These are phyloP conservation scores for Clytia hemisphaerica DNA, from an alignment of 30 jellyfish, hydroid and myxozoan species.

Conservation along the genomic window DNA sequence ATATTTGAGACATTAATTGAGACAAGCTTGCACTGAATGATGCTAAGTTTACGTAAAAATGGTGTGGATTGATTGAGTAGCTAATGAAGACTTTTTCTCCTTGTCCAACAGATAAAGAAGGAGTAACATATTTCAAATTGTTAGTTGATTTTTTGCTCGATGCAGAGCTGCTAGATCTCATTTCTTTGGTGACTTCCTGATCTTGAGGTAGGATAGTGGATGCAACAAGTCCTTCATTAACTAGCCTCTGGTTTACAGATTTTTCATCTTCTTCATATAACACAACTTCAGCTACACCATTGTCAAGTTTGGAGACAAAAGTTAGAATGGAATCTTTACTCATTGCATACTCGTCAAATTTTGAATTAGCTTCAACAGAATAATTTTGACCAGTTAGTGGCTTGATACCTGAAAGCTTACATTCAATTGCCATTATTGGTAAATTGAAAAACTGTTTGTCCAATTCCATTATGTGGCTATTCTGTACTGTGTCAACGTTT, in stretches of 20 bases:
- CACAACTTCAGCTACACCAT: slow-evolving; percentile 14
- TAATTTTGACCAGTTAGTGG: slow-evolving; percentile 12
- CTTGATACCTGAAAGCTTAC: slow-evolving; percentile 42
- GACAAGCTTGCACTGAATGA: slow-evolving; percentile 21
- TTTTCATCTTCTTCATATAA: slow-evolving; percentile 51
- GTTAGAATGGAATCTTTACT: slow-evolving; percentile 47
- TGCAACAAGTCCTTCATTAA: slow-evolving; percentile 28
- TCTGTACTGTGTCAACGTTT: slow-evolving; percentile 48
- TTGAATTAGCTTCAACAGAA: slow-evolving; percentile 20
- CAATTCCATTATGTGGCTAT: slow-evolving; percentile 38
- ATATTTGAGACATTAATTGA: slow-evolving; percentile 54
- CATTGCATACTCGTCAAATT: slow-evolving; percentile 44
- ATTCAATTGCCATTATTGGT: slow-evolving; percentile 52
- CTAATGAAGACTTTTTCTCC: slow-evolving; percentile 47
- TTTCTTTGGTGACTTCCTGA: not conserved
- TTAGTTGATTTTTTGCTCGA: not conserved
- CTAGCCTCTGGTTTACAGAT: slow-evolving; percentile 42
- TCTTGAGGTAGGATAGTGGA: no score
- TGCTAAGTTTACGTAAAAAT: slow-evolving; percentile 52
- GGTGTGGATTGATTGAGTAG: slow-evolving; percentile 45
- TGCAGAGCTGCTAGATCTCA: slow-evolving; percentile 8
- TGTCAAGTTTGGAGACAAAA: slow-evolving; percentile 31
- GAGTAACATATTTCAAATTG: slow-evolving; percentile 18
- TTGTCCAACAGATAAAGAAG: slow-evolving; percentile 26
- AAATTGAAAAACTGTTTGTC: slow-evolving; percentile 30